Base-by-base conservation (phyloP, 2,113 vertebrate species). In the Cercocebus atys region DNA sequence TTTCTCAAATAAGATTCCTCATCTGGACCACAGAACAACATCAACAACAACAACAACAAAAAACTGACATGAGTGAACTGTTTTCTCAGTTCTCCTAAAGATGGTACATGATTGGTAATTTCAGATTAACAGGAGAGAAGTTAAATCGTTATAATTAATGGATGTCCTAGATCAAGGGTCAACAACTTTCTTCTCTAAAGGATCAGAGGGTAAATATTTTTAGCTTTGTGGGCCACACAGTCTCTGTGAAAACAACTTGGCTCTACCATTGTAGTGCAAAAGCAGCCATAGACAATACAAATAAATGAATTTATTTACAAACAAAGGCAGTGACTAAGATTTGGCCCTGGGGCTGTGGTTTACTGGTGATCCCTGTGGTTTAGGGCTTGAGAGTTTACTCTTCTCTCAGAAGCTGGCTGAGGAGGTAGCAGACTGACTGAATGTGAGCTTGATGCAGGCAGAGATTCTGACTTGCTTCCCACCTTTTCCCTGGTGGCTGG, bases 1-100 rank as follows among this genome's bases (percentile, higher is more conserved):
- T 89, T 70, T 81, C 64, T 90, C 73, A 72, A 61, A 59, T 59
- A 93, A 43, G 75, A 90, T 70, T 86, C 50, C 32, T 57, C 50
- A 72, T 43, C 75, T 22, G 64, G 84, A 94, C 27, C 16, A 38
- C 20, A 40, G 66, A 70, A 90, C 47, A 91, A 30, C 25, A 50
- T 50, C 47, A 61, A 13, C 59, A 61, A 10, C 59, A 64, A 61
- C 52, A 55, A 55, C 52, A 55, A 52, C 50, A 52, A 22, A 61
- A 87, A 83, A 73, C 50, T 23, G 30, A 32, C 32, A 55, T 13
- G 22, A 64, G 9, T 81, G 50, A 64, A 81, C 76, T 88, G 6
- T 93, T 89, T 86, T n/a, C 64, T 66, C 32, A 47, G 3, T 83
- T 78, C 40, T 85, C 86, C 38, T 43, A 20, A 38, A 12, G 22